These are phyloP conservation scores for Stomatorhinus walkeri DNA, from an alignment of 2,797 vertebrate species.

Conservation along the genomic window DNA sequence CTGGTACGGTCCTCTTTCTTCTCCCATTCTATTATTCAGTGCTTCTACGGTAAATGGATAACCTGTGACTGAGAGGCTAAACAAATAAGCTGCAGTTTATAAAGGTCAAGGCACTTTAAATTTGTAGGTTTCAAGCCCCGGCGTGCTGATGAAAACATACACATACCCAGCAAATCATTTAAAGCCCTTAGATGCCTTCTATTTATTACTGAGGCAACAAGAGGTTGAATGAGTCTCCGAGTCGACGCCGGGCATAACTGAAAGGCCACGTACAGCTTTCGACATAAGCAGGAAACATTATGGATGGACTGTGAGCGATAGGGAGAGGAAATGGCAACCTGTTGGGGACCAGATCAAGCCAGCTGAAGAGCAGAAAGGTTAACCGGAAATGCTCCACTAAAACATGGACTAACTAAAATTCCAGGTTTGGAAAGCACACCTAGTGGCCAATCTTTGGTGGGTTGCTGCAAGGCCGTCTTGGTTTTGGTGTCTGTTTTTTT, in stretches of 20 bases:
- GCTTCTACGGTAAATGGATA: neutral
- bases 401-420: neutral
- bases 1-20: neutral
- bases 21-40: neutral
- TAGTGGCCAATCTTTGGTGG: neutral
- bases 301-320: neutral
- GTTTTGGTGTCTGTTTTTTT: neutral
- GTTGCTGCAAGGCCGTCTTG: neutral
- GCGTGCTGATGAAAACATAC: neutral
- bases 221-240: neutral
- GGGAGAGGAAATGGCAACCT: neutral
- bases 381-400: neutral
- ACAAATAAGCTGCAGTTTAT: neutral
- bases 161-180: neutral
- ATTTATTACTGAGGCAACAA: neutral
- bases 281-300: neutral
- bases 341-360: neutral
- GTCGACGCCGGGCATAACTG: neutral
- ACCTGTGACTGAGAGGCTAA: neutral
- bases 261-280: neutral
- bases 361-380: neutral
- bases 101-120: slow-evolving; percentile 4
- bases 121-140: neutral
- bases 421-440: neutral
- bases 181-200: neutral